Conservation (phyloP, 2,797 vertebrate genomes). For the Neosilurus mollespiculum region DNA sequence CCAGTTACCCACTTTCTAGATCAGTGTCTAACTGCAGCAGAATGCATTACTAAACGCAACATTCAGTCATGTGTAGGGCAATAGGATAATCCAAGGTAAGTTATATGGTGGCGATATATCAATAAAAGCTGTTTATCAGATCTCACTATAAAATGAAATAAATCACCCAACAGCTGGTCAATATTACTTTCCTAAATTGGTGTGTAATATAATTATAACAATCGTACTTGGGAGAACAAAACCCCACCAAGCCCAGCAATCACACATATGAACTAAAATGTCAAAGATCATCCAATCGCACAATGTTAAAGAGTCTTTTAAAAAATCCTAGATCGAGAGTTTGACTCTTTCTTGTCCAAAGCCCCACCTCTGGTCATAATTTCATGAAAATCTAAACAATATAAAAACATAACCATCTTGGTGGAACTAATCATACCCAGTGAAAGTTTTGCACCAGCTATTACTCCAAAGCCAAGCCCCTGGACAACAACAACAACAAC, state of each 20-base stretch:
- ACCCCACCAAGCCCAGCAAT: too few relatives aligned
- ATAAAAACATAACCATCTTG: too few relatives aligned
- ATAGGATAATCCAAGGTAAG: background rate
- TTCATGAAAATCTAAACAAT: too few relatives aligned
- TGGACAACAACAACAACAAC: background rate
- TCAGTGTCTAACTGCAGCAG: background rate
- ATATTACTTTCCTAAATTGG: background rate
- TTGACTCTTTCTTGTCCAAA: too few relatives aligned
- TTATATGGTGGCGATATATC: background rate
- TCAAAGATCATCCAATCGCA: too few relatives aligned
- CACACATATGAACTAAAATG: too few relatives aligned
- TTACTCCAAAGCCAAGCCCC: background rate
- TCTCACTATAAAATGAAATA: background rate
- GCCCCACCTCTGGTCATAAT: too few relatives aligned
- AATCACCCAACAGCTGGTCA: background rate
- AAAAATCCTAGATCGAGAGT: too few relatives aligned
- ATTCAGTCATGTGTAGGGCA: background rate
- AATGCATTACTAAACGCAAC: background rate
- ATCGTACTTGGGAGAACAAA: too few relatives aligned
- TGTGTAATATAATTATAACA: background rate
- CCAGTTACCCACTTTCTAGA: background rate
- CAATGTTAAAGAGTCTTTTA: too few relatives aligned
- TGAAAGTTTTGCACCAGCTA: background rate
- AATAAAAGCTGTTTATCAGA: background rate
- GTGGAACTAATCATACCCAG: background rate